Evolutionary conservation across 2,113 vertebrate genomes (phyloP).

Genomic region (Scophthalmus maximus): DNA sequence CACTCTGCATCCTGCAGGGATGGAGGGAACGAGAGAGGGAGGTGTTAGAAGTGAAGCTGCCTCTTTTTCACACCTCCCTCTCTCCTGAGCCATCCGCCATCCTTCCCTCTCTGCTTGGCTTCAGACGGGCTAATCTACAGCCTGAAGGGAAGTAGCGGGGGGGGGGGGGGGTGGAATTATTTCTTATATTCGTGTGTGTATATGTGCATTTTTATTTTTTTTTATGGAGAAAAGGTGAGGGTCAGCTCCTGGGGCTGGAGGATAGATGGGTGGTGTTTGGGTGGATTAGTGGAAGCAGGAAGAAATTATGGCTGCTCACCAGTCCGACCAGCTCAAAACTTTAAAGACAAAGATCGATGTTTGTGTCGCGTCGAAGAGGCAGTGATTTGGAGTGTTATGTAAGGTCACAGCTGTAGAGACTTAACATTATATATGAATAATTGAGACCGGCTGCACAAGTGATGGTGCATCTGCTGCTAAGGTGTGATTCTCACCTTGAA

Average conservation of each 20-base stretch:
- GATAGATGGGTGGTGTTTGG: slow-evolving; percentile 22
- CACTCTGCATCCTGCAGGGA: slow-evolving; percentile 71
- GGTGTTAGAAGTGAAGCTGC: slow-evolving; percentile 76
- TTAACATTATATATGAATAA: slow-evolving; percentile 10
- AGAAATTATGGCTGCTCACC: neutral
- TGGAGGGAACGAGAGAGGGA: slow-evolving; percentile 50
- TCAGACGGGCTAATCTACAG: slow-evolving; percentile 67
- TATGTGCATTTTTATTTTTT: slow-evolving; percentile 8
- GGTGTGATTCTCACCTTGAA: slow-evolving; percentile 36
- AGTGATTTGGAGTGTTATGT: slow-evolving; percentile 2
- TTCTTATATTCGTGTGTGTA: slow-evolving; percentile 28
- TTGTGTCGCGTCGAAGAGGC: neutral
- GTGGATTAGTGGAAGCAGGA: neutral
- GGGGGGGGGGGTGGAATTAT: slow-evolving; percentile 1
- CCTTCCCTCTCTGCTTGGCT: slow-evolving; percentile 41
- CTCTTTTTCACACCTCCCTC: slow-evolving; percentile 71
- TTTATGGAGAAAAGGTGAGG: slow-evolving; percentile 44
- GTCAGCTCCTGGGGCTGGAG: neutral
- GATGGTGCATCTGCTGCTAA: slow-evolving; percentile 24
- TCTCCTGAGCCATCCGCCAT: slow-evolving; percentile 40
- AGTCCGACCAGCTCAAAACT: no score
- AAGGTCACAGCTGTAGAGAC: neutral
- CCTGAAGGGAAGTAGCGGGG: slow-evolving; percentile 46
- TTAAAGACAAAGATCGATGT: no score
- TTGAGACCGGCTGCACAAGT: slow-evolving; percentile 14